phyloP scores from a whole-genome alignment of 2,797 vertebrate genomes.

The Sciaenops ocellatus region DNA sequence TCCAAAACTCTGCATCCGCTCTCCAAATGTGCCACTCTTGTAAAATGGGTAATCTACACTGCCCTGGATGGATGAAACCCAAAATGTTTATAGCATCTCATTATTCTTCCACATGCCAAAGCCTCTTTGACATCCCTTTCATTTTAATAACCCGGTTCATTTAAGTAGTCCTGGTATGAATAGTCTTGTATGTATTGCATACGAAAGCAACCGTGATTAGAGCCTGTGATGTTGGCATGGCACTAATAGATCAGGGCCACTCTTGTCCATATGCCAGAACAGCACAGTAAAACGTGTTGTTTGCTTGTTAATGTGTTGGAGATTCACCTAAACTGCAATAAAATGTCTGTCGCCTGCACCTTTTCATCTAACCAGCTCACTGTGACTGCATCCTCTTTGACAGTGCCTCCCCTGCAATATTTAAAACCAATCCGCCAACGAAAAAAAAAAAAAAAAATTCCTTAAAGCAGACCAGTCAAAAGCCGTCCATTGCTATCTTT shows the following conservation, averaged over 20 bases:
- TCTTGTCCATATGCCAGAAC: constrained; percentile 20
- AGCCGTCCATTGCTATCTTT: background rate
- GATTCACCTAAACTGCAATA: constrained; percentile 6
- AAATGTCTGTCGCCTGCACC: constrained; percentile 1
- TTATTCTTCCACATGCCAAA: constrained; percentile 2
- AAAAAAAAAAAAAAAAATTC: background rate
- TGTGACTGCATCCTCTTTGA: background rate
- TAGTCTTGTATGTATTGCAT: constrained; percentile 4
- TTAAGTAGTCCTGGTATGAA: constrained; percentile 23
- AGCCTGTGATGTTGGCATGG: constrained; percentile 13
- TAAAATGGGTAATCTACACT: constrained; percentile 36
- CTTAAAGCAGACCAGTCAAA: background rate
- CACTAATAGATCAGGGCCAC: background rate
- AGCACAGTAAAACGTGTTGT: constrained; percentile 23
- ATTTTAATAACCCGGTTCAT: constrained; percentile 35
- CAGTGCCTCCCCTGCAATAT: background rate
- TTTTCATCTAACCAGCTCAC: background rate
- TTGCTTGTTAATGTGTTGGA: constrained; percentile 2
- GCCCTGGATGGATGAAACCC: constrained; percentile 32
- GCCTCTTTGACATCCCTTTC: constrained; percentile 11
- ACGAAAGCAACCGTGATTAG: constrained; percentile 4
- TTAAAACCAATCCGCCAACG: background rate
- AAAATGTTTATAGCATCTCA: constrained; percentile 29
- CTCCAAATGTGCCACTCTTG: constrained; percentile 49
- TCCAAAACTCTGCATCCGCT: constrained; percentile 52